These are phyloP conservation scores for Eucera pruinosa DNA, from an alignment of 2,888 invertebrate genomes.

Conservation along the genomic window DNA sequence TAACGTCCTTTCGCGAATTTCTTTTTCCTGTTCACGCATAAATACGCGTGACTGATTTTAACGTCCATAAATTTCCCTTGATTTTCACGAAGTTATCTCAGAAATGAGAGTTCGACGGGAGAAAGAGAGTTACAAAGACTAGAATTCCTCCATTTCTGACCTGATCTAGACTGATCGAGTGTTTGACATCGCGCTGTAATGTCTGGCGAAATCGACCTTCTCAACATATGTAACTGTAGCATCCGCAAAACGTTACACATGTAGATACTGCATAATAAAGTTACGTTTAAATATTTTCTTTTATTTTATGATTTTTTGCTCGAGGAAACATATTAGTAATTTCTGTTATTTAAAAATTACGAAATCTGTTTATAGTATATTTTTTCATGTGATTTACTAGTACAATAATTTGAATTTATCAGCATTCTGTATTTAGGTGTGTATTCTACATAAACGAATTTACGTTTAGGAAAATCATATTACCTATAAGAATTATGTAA, in stretches of 20 bases:
- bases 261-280: not conserved
- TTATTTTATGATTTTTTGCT: too few species aligned
- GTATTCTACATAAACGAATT: too few species aligned
- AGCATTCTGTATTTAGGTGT: too few species aligned
- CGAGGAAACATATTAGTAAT: too few species aligned
- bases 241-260: constrained; percentile 1
- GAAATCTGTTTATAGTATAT: too few species aligned
- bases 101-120: constrained; percentile 11
- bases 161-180: constrained; percentile 17
- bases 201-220: constrained; percentile 25
- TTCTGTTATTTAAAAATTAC: too few species aligned
- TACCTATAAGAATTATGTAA: too few species aligned
- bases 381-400: too few species aligned
- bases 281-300: not conserved
- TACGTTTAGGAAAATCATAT: too few species aligned
- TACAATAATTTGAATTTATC: too few species aligned
- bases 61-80: constrained; percentile 29
- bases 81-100: constrained; percentile 35
- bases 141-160: constrained; percentile 36
- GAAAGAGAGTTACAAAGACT: constrained; percentile 13
- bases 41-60: constrained; percentile 23
- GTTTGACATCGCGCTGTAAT: constrained; percentile 26
- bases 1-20: not conserved
- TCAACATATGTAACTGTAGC: constrained; percentile 16
- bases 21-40: not conserved